Conservation (phyloP, 2,797 vertebrate genomes). For the Mareca penelope region DNA sequence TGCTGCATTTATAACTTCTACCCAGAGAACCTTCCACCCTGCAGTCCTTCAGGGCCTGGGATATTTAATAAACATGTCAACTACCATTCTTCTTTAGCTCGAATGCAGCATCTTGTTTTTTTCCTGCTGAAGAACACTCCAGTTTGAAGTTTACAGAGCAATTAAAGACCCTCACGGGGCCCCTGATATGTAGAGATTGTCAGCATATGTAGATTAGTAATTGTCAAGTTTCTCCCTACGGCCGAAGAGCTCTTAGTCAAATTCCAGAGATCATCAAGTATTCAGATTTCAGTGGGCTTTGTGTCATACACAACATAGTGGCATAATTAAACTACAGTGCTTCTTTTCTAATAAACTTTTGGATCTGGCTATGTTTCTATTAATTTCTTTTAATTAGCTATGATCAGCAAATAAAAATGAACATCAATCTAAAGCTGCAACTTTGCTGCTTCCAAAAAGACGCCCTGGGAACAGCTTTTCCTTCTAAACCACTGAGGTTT, state of each 20-base stretch:
- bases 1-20: conserved; percentile 31
- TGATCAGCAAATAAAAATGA: conserved; percentile 46
- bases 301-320: conserved; percentile 62
- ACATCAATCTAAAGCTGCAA: conserved; percentile 19
- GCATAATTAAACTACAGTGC: conserved; percentile 75
- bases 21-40: conserved; percentile 27
- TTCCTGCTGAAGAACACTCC: conserved; percentile 76
- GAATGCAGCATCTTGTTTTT: conserved; percentile 69
- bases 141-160: conserved; percentile 78
- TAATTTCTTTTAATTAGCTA: conserved; percentile 73
- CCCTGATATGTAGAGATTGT: conserved; percentile 67
- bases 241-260: conserved; percentile 72
- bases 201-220: conserved; percentile 75
- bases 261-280: conserved; percentile 75
- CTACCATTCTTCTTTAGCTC: conserved; percentile 70
- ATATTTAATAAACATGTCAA: conserved; percentile 80
- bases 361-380: conserved; percentile 53
- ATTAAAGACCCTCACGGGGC: conserved; percentile 79
- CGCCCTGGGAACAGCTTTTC: not conserved
- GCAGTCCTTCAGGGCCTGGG: conserved; percentile 25
- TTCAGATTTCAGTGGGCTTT: conserved; percentile 74
- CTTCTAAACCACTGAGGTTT: not conserved
- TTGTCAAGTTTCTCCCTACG: conserved; percentile 71
- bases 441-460: not conserved
- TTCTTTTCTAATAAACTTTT: conserved; percentile 66